Evolutionary conservation across 2,797 vertebrate species (phyloP).

Genomic region (Paramormyrops hopkinsi): DNA sequence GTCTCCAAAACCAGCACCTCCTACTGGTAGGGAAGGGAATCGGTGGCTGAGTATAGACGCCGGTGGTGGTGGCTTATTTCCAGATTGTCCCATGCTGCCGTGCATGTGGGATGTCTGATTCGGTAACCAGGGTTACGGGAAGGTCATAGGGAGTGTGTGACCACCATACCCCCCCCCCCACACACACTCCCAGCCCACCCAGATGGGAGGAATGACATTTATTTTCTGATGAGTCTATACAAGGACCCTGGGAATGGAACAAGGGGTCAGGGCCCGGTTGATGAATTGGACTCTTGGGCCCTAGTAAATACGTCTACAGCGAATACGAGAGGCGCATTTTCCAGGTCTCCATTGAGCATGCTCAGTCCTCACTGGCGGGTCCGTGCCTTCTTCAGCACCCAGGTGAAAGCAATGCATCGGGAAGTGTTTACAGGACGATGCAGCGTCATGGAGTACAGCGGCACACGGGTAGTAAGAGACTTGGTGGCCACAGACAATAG

Average conservation of each 20-base stretch:
- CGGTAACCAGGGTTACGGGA: not conserved
- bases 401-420: not conserved
- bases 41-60: not conserved
- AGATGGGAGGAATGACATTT: not conserved
- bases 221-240: not conserved
- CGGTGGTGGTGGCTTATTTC: not conserved
- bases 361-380: not conserved
- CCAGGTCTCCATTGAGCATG: not conserved
- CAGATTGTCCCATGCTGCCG: not conserved
- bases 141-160: not conserved
- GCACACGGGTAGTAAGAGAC: not conserved
- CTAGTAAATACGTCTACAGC: not conserved
- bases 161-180: too few relatives aligned
- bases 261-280: not conserved
- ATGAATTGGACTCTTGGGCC: not conserved
- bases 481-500: not conserved
- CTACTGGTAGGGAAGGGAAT: not conserved
- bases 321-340: not conserved
- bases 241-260: not conserved
- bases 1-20: not conserved
- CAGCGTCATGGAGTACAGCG: not conserved
- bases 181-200: not conserved
- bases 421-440: not conserved
- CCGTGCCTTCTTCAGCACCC: not conserved
- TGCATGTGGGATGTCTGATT: not conserved